Base-by-base conservation (phyloP, 2,888 invertebrate species). In the Poecilus cupreus region DNA sequence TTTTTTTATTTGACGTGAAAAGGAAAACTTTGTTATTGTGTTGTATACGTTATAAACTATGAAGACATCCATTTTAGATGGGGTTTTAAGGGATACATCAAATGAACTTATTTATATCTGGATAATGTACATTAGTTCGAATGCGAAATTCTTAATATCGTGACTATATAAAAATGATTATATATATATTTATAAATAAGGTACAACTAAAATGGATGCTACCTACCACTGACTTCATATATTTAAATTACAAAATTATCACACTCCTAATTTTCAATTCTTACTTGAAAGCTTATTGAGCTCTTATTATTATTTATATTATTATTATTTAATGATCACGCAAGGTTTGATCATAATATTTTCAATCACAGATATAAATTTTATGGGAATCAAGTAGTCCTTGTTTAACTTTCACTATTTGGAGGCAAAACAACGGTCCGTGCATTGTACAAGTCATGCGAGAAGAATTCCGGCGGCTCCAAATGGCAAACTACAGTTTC, bases 401-500 rank as follows among this genome's bases (percentile, higher is more conserved):
- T 81, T 60, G 87, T 86, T 88, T 90, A 92, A 90, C 92, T 92
- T 88, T 92, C 92, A 89, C 92, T 92, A 89, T 92, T 92, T 83
- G 92, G 91, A 83, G 92, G 92, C 83, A 91, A 90, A 83, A 91
- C 91, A 85, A 91, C 89, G 85, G 91, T 91, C 85, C 91, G 90
- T 81, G 91, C 89, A 83, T 90, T 89, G 85, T 91, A 91, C 86
- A 91, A 89, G 85, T 90, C 90, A 82, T 90, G 88, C 51, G 87
- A 87, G 85, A 88, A 89, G 85, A 88, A 87, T 82, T 89, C 90
- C 32, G 92, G 93, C 46, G 96, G 96, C 88, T 96, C 96, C 86
- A 96, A 89, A 87, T 96, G 96, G 89, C 96, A 96, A 81, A 96
- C 95, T 82, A 96, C 96, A 82, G 96, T 96, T 86, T 95, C 94